phyloP scores from a whole-genome alignment of 1,140 invertebrate genomes.

The Aleiodes sp. region DNA sequence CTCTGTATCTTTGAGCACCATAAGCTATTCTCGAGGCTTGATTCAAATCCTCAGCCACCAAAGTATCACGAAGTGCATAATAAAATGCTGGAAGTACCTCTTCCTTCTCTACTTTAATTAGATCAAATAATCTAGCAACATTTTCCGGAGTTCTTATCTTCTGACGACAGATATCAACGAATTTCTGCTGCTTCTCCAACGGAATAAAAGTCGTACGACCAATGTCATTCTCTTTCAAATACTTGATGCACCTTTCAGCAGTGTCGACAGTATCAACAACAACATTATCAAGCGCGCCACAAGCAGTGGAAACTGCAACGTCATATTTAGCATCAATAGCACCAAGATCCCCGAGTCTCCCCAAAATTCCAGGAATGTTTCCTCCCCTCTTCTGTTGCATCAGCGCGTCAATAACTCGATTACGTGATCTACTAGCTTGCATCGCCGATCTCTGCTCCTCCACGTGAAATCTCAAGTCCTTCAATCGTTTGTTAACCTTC shows the following conservation, averaged over 20 bases:
- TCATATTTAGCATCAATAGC: conserved; percentile 95
- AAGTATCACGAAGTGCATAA: conserved; percentile 85
- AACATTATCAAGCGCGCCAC: conserved; percentile 89
- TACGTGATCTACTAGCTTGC: conserved; percentile 76
- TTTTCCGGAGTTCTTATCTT: conserved; percentile 79
- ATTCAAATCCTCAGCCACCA: conserved; percentile 88
- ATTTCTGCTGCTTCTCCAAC: conserved; percentile 77
- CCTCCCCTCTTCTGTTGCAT: conserved; percentile 86
- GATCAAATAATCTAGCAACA: conserved; percentile 88
- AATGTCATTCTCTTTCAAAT: conserved; percentile 80
- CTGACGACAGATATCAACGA: conserved; percentile 60
- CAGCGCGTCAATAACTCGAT: conserved; percentile 82
- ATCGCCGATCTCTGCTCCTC: conserved; percentile 75
- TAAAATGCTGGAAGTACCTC: conserved; percentile 89
- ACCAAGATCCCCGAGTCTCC: conserved; percentile 94
- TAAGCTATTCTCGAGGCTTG: conserved; percentile 92
- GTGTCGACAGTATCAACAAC: conserved; percentile 90
- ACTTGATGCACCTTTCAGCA: conserved; percentile 85
- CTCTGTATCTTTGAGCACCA: conserved; percentile 79
- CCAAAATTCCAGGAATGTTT: conserved; percentile 83
- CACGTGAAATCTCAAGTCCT: conserved; percentile 60
- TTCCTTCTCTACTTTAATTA: conserved; percentile 85
- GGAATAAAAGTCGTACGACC: conserved; percentile 81
- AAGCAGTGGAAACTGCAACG: conserved; percentile 94
- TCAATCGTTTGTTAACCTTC: conserved; percentile 51